Evolutionary conservation across 2,113 vertebrate genomes (phyloP).

Genomic region (Platysteira castanea): DNA sequence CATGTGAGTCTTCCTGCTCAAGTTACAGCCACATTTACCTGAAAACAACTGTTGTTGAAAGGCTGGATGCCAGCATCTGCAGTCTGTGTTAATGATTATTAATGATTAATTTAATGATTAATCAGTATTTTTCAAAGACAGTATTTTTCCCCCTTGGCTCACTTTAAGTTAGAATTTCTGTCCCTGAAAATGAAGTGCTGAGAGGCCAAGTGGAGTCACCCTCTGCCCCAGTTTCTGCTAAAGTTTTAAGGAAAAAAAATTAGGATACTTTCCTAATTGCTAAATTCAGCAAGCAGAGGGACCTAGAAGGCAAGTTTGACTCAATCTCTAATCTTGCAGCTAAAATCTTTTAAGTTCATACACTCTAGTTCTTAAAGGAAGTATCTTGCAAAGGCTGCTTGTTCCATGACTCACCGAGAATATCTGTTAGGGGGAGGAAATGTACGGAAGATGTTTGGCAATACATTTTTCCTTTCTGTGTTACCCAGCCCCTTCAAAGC

Average conservation of each 20-base stretch:
- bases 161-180: not conserved
- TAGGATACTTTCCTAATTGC: not conserved
- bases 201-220: not conserved
- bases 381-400: not conserved
- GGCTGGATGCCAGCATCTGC: not conserved
- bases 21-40: not conserved
- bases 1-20: not conserved
- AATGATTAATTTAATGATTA: not conserved
- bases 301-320: not conserved
- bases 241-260: not conserved
- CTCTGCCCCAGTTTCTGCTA: not conserved
- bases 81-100: not conserved
- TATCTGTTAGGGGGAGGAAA: not conserved
- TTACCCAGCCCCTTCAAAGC: not conserved
- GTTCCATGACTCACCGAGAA: not conserved
- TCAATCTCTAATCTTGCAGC: not conserved
- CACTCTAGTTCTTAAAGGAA: not conserved
- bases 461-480: not conserved
- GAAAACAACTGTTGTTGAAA: not conserved
- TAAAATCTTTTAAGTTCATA: not conserved
- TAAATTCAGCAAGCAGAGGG: not conserved
- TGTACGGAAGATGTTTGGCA: not conserved
- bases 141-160: rapidly evolving
- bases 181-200: not conserved
- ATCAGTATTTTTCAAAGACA: not conserved